Conservation (phyloP, 2,113 vertebrate genomes). For the Hyaena hyaena region DNA sequence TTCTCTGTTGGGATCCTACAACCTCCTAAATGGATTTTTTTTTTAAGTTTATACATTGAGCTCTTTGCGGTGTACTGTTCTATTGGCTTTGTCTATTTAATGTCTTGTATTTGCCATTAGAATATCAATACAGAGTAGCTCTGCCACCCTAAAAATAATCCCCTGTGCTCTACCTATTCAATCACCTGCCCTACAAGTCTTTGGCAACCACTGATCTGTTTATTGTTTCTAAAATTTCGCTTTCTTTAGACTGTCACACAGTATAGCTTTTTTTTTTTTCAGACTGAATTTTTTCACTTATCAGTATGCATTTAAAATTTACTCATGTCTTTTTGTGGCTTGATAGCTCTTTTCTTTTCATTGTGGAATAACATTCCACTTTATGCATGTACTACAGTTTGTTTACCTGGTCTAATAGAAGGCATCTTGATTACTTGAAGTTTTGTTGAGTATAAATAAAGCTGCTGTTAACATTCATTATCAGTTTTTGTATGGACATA, state of each 20-base stretch:
- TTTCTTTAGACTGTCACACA: background rate
- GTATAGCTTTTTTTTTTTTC: background rate
- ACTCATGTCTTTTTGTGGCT: background rate
- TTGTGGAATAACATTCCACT: background rate
- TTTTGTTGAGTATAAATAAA: slow-evolving; percentile 37
- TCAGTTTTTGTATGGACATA: background rate
- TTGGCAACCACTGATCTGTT: background rate
- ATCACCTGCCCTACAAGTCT: background rate
- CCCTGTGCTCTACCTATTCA: background rate
- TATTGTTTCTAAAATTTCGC: background rate
- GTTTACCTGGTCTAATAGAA: background rate
- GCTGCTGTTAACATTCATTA: background rate
- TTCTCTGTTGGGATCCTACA: background rate
- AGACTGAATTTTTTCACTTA: background rate
- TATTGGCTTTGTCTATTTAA: background rate
- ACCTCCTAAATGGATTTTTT: background rate
- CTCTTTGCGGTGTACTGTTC: background rate
- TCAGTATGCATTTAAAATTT: background rate
- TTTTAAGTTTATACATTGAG: background rate
- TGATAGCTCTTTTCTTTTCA: background rate
- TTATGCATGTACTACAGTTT: background rate
- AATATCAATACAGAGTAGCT: background rate
- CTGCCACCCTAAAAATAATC: background rate
- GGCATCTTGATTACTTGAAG: background rate
- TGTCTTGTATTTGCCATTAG: background rate